A percentile compares a stretch with the other conserved stretches of the same genome.
phyloP scores from a whole-genome alignment of 2,113 vertebrate species.

The Sula dactylatra region DNA sequence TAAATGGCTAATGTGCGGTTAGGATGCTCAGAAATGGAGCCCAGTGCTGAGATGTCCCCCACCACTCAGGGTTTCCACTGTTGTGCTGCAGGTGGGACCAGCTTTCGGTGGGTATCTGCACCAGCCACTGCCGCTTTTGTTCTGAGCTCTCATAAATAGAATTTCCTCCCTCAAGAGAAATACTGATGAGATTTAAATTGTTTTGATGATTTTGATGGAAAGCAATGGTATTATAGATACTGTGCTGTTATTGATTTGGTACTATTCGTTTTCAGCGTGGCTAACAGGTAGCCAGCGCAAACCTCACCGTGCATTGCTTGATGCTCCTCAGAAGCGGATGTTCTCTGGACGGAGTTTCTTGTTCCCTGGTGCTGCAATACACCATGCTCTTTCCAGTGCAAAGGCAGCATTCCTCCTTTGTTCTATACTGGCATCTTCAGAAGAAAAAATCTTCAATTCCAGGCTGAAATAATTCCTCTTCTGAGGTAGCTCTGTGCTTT shows the following conservation, averaged over 20 bases:
- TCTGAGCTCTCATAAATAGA: background rate
- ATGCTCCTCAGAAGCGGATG: background rate
- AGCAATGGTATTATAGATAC: background rate
- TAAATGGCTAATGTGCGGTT: fast-evolving
- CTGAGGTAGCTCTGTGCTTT: background rate
- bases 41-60: background rate
- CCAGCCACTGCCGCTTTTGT: background rate
- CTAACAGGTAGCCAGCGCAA: background rate
- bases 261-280: background rate
- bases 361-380: background rate
- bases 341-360: background rate
- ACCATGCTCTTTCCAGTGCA: background rate
- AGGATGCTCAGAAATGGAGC: background rate
- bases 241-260: background rate
- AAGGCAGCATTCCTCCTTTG: background rate
- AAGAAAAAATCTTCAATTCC: background rate
- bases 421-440: background rate
- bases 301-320: background rate
- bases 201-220: background rate
- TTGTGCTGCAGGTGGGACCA: background rate
- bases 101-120: background rate
- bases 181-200: background rate
- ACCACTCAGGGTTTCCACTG: background rate
- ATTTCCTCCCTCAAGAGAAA: background rate
- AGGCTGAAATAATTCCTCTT: background rate